phyloP scores from a whole-genome alignment of 2,888 invertebrate species.

The Palloptera scutellata region DNA sequence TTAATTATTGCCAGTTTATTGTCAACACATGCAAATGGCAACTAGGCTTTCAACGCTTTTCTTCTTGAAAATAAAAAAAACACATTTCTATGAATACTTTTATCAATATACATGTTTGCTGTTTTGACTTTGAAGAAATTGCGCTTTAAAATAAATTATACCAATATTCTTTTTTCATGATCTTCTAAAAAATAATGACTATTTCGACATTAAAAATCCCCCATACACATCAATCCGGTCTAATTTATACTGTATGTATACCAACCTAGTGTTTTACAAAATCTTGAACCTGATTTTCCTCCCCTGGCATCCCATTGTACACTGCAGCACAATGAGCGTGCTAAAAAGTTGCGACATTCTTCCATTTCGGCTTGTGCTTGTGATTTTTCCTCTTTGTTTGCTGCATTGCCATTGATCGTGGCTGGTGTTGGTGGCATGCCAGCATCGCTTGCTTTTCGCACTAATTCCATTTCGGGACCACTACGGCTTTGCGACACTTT shows the following conservation, averaged over 20 bases:
- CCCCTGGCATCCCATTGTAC: slow-evolving; percentile 93
- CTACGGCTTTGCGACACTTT: slow-evolving; percentile 57
- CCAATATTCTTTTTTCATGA: no score
- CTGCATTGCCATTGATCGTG: slow-evolving; percentile 14
- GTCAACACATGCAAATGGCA: no score
- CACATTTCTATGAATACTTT: no score
- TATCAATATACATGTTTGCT: no score
- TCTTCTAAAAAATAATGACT: no score
- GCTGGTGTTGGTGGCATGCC: slow-evolving; percentile 36
- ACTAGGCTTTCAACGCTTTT: no score
- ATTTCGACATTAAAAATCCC: background rate
- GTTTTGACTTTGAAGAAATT: no score
- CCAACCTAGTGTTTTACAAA: slow-evolving; percentile 88
- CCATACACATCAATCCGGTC: no score
- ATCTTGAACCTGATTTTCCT: slow-evolving; percentile 96
- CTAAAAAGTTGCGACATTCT: slow-evolving; percentile 72
- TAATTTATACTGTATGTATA: no score
- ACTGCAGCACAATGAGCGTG: slow-evolving; percentile 86
- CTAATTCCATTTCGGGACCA: slow-evolving; percentile 56
- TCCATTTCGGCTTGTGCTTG: slow-evolving; percentile 55
- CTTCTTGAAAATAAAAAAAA: no score
- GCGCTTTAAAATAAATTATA: no score
- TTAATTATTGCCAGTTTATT: no score
- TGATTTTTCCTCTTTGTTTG: slow-evolving; percentile 41
- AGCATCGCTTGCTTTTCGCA: slow-evolving; percentile 62